phyloP scores from a whole-genome alignment of 2,113 vertebrate genomes.

The Hyperoodon ampullatus region DNA sequence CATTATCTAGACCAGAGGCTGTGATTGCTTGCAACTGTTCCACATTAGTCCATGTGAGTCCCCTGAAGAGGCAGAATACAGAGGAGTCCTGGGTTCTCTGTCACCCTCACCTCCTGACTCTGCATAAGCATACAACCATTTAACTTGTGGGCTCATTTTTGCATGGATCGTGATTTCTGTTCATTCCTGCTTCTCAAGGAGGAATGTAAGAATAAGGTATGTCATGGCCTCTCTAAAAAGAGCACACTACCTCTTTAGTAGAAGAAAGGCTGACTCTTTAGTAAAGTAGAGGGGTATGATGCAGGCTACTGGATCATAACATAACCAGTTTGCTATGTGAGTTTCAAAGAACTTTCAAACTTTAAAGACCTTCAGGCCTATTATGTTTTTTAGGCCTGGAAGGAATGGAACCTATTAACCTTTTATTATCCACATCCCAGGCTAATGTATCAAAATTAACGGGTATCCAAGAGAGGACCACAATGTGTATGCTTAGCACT shows the following conservation, averaged over 20 bases:
- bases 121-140: neutral
- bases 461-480: neutral
- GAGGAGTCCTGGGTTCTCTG: neutral
- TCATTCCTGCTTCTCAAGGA: slow-evolving; percentile 21
- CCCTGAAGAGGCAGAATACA: neutral
- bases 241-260: neutral
- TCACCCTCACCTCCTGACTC: neutral
- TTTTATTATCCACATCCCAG: neutral
- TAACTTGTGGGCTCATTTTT: neutral
- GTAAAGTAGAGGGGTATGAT: neutral
- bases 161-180: neutral
- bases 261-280: neutral
- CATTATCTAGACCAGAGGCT: neutral
- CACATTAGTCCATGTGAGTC: neutral
- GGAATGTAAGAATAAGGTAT: neutral
- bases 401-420: neutral
- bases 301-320: neutral
- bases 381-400: neutral
- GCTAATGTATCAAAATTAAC: neutral
- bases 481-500: neutral
- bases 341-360: slow-evolving; percentile 7
- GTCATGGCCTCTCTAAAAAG: neutral
- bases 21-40: no score
- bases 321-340: neutral
- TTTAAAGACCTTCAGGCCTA: neutral